A percentile compares a stretch with the other conserved stretches of the same genome.
Conservation (phyloP, 2,888 invertebrate genomes). For the Anodontia alba region DNA sequence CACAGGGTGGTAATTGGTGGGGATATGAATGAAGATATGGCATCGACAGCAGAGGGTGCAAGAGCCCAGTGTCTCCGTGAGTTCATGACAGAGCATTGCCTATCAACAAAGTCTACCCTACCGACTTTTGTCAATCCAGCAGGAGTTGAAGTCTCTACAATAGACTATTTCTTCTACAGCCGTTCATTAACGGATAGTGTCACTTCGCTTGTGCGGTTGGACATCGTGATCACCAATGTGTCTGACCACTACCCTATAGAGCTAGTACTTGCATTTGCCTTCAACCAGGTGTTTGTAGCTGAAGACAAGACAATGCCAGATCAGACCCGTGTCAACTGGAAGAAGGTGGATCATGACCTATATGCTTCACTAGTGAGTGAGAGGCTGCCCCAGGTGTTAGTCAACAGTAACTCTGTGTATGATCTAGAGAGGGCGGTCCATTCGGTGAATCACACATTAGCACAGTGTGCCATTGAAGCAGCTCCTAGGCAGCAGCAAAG, state of each 20-base stretch:
- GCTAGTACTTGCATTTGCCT: not conserved
- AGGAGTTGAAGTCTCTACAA: slow-evolving; percentile 25
- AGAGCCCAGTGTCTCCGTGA: slow-evolving; percentile 1
- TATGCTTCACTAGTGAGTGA: not conserved
- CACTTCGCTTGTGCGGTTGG: not conserved
- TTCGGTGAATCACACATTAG: not conserved
- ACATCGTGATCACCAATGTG: slow-evolving; percentile 9
- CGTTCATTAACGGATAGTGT: not conserved
- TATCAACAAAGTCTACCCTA: not conserved
- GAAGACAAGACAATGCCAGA: not conserved
- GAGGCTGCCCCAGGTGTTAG: not conserved
- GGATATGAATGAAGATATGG: too few relatives aligned
- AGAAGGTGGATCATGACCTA: not conserved
- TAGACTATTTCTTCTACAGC: slow-evolving; percentile 11
- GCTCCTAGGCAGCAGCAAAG: not conserved
- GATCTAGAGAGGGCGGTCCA: not conserved
- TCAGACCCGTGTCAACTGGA: not conserved
- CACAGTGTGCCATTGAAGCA: not conserved
- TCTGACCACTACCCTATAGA: slow-evolving; percentile 26
- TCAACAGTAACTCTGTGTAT: not conserved
- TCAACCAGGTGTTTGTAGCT: not conserved
- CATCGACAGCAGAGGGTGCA: not conserved
- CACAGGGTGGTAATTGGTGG: slow-evolving; percentile 21
- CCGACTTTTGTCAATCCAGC: slow-evolving; percentile 17
- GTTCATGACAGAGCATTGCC: not conserved